phyloP scores from a whole-genome alignment of 2,113 vertebrate species.

The Dunckerocampus dactyliophorus region DNA sequence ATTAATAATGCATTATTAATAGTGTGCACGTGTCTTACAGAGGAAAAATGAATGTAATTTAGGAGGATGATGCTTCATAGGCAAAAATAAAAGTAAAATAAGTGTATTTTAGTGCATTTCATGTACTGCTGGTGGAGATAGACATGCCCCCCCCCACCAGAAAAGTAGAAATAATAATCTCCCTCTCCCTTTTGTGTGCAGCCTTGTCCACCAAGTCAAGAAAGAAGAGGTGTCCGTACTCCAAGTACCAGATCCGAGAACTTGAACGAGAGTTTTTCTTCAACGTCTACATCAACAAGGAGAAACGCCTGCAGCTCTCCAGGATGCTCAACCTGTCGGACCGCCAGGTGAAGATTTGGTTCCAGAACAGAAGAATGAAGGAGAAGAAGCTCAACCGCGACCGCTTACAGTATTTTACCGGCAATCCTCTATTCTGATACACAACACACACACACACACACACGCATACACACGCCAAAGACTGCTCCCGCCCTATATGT shows the following conservation, averaged over 20 bases:
- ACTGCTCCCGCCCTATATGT: conserved; percentile 20
- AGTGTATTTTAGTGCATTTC: too few species aligned
- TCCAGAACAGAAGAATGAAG: conserved; percentile 98
- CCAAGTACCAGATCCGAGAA: conserved; percentile 99
- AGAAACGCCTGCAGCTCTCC: conserved; percentile 96
- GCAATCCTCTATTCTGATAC: conserved; percentile 93
- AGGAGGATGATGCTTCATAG: too few species aligned
- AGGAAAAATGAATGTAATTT: too few species aligned
- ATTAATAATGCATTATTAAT: too few species aligned
- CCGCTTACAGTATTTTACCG: conserved; percentile 96
- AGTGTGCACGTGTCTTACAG: too few species aligned
- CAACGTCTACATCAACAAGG: conserved; percentile 99
- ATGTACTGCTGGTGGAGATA: too few species aligned
- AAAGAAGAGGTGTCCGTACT: conserved; percentile 97
- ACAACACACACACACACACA: conserved; percentile 21
- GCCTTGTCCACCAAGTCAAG: conserved; percentile 86
- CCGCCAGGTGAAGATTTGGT: conserved; percentile 99
- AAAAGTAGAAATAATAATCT: conserved; percentile 12
- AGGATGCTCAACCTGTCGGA: conserved; percentile 97
- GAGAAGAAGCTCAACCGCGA: conserved; percentile 99
- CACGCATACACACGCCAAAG: conserved; percentile 24
- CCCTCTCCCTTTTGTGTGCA: conserved; percentile 35
- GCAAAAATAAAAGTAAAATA: too few species aligned
- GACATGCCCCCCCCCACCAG: too few species aligned
- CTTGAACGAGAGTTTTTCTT: conserved; percentile 99